Conservation (phyloP, 2,113 vertebrate species). For the Ceratotherium simum region DNA sequence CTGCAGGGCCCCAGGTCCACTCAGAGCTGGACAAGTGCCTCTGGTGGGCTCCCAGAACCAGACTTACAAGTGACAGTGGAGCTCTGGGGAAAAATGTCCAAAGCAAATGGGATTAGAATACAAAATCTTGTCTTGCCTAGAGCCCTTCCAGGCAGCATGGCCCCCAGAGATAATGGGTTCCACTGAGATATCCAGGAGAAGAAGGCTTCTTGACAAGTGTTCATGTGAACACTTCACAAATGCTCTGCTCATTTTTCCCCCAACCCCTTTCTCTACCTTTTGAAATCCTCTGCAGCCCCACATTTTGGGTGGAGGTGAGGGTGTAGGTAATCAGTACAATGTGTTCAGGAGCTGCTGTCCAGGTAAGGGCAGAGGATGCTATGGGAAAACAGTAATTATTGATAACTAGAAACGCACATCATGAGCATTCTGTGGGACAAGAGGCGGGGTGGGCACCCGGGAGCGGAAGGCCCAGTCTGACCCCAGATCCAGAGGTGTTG, state of each 20-base stretch:
- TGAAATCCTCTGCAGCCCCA: not conserved
- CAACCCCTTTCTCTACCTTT: not conserved
- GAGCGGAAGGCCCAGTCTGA: not conserved
- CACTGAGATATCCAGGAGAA: not conserved
- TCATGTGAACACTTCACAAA: not conserved
- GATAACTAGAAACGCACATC: not conserved
- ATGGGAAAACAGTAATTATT: not conserved
- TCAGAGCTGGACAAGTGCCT: not conserved
- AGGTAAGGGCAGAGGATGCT: not conserved
- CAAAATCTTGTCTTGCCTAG: not conserved
- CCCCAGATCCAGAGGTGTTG: not conserved
- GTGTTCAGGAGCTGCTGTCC: not conserved
- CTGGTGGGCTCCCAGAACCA: not conserved
- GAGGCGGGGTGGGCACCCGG: not conserved
- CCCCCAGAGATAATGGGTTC: not conserved
- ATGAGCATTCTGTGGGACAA: rapidly evolving
- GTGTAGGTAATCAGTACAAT: rapidly evolving
- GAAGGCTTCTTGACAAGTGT: not conserved
- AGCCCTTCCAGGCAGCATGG: not conserved
- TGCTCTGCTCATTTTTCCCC: not conserved
- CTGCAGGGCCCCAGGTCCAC: not conserved
- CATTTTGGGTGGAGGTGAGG: not conserved
- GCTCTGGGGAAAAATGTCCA: not conserved
- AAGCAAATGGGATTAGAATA: not conserved
- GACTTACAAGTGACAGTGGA: not conserved